A percentile compares a stretch with the other conserved stretches of the same genome.
Conservation (phyloP, 2,113 vertebrate genomes). For the Ancistrus triradiatus region DNA sequence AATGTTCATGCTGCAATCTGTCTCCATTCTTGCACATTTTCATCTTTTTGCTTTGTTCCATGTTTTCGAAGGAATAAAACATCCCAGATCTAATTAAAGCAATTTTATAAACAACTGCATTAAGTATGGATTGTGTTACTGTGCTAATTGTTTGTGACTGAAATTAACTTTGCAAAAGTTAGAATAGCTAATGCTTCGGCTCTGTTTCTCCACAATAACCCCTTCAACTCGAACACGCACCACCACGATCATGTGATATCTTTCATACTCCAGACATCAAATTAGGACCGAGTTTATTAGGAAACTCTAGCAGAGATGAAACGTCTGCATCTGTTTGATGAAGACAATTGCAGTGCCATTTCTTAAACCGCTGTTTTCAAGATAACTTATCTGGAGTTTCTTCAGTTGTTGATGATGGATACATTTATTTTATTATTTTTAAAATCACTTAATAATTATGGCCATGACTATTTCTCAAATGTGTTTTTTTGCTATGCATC, state of each 20-base stretch:
- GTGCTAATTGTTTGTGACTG: background rate
- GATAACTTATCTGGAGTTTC: too few relatives aligned
- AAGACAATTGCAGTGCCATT: too few relatives aligned
- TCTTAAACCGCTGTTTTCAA: too few relatives aligned
- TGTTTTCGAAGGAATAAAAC: conserved; percentile 1
- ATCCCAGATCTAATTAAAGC: conserved; percentile 12
- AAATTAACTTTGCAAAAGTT: too few relatives aligned
- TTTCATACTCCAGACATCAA: background rate
- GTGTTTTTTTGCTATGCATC: too few relatives aligned
- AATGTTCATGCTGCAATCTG: background rate
- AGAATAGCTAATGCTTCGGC: too few relatives aligned
- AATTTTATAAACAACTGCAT: background rate
- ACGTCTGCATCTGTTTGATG: background rate
- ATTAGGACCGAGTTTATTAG: background rate
- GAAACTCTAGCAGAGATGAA: conserved; percentile 1
- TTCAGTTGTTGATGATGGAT: too few relatives aligned
- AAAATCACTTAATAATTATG: too few relatives aligned
- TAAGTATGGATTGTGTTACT: background rate
- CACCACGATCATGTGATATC: background rate
- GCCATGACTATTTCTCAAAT: too few relatives aligned
- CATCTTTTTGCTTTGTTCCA: background rate
- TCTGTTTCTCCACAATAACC: too few relatives aligned
- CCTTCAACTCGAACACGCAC: too few relatives aligned
- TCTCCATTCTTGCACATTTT: background rate
- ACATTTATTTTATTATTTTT: conserved; percentile 5